These are phyloP conservation scores for Tridacna gigas DNA, from an alignment of 2,888 invertebrate species.

Conservation along the genomic window DNA sequence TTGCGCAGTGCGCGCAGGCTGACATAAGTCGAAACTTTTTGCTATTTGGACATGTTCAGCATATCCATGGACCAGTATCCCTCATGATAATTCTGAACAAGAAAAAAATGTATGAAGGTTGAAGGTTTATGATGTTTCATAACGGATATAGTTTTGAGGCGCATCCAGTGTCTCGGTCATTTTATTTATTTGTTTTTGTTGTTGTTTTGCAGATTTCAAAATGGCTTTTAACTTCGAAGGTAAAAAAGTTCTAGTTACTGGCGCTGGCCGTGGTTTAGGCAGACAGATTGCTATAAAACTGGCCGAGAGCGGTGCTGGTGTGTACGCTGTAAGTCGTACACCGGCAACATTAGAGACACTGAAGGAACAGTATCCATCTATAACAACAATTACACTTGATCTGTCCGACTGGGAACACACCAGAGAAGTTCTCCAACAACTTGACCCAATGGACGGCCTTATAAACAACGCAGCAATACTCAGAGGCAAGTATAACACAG, in stretches of 20 bases:
- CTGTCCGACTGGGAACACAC: conserved; percentile 91
- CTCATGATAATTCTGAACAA: too few relatives aligned
- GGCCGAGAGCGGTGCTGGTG: conserved; percentile 90
- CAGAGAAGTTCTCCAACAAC: conserved; percentile 87
- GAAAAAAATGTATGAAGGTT: too few relatives aligned
- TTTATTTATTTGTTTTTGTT: too few relatives aligned
- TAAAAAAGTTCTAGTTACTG: conserved; percentile 93
- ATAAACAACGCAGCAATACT: conserved; percentile 94
- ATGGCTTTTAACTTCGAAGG: conserved; percentile 19
- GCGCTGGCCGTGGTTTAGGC: conserved; percentile 93
- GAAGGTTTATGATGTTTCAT: too few relatives aligned
- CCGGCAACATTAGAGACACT: conserved; percentile 89
- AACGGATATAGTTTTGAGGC: too few relatives aligned
- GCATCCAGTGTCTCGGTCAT: too few relatives aligned
- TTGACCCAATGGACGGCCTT: conserved; percentile 91
- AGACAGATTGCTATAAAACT: conserved; percentile 89
- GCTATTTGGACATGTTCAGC: too few relatives aligned
- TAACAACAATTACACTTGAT: conserved; percentile 88
- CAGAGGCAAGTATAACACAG: background rate
- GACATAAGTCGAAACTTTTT: too few relatives aligned
- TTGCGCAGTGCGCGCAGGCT: too few relatives aligned
- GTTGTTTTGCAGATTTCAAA: too few relatives aligned
- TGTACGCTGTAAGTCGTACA: conserved; percentile 91
- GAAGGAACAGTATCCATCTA: conserved; percentile 79
- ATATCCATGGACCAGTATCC: too few relatives aligned